phyloP scores from a whole-genome alignment of 2,888 invertebrate genomes.

The Coleophora deauratella region DNA sequence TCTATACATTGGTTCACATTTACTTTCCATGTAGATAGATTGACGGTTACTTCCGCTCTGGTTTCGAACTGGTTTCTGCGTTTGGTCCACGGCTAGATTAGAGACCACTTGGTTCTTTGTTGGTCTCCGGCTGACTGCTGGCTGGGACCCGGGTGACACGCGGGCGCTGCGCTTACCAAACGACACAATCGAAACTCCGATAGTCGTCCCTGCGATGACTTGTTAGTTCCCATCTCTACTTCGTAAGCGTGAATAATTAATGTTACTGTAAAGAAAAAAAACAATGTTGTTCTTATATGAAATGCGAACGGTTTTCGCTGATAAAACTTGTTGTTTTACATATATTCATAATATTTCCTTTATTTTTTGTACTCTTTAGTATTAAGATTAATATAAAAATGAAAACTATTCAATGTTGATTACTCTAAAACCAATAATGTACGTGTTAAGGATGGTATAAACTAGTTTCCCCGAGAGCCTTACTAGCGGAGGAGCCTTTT shows the following conservation, averaged over 20 bases:
- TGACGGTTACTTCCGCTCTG: conserved; percentile 15
- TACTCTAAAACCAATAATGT: conserved; percentile 68
- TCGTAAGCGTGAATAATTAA: conserved; percentile 57
- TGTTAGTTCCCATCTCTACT: conserved; percentile 44
- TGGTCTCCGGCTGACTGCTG: too few relatives aligned
- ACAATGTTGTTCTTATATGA: conserved; percentile 72
- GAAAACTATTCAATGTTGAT: conserved; percentile 73
- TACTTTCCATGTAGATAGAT: too few relatives aligned
- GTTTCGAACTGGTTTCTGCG: too few relatives aligned
- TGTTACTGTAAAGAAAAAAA: conserved; percentile 68
- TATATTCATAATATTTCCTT: conserved; percentile 74
- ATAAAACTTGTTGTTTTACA: conserved; percentile 70
- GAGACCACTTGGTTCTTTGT: conserved; percentile 2
- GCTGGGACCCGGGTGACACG: conserved; percentile 1
- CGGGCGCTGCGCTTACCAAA: background rate
- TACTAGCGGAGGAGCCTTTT: conserved; percentile 66
- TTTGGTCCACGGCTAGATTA: conserved; percentile 6
- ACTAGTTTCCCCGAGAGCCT: conserved; percentile 71
- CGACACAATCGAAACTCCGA: conserved; percentile 1
- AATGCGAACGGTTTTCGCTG: conserved; percentile 63
- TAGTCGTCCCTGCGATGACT: conserved; percentile 22
- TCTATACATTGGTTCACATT: too few relatives aligned
- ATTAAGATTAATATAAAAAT: conserved; percentile 68
- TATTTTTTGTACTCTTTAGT: conserved; percentile 75
- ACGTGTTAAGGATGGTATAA: conserved; percentile 64